Conservation (phyloP, 2,113 vertebrate species). For the Epinephelus cyanopodus region DNA sequence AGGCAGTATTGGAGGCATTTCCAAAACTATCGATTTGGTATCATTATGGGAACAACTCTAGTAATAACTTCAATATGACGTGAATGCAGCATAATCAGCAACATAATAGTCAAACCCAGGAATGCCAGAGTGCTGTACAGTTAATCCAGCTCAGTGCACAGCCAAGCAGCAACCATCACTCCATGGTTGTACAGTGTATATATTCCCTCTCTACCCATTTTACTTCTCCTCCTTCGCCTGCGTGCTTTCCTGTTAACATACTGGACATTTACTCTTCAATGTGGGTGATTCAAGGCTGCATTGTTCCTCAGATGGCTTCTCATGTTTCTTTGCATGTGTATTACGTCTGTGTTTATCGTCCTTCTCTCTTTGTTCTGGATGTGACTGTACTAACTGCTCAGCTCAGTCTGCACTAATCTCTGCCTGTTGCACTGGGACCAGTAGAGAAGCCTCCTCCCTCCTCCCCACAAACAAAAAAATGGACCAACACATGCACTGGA, state of each 20-base stretch:
- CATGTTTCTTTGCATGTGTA: background rate
- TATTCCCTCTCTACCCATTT: background rate
- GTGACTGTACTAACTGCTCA: constrained; percentile 40
- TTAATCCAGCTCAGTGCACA: constrained; percentile 2
- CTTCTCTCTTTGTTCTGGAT: constrained; percentile 38
- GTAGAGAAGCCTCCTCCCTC: constrained; percentile 3
- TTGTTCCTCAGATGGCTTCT: background rate
- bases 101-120: background rate
- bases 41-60: too few relatives aligned
- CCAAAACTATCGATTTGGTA: too few relatives aligned
- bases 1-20: too few relatives aligned
- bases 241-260: constrained; percentile 19
- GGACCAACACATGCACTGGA: constrained; percentile 58
- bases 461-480: background rate
- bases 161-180: constrained; percentile 9
- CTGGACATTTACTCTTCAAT: constrained; percentile 1
- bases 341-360: constrained; percentile 10
- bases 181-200: constrained; percentile 5
- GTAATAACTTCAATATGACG: background rate
- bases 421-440: constrained; percentile 53
- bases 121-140: background rate
- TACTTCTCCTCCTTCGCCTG: background rate
- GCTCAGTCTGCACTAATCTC: constrained; percentile 41
- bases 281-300: background rate
- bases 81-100: background rate